Base-by-base conservation (phyloP, 2,888 invertebrate genomes). In the Ornithoptera priamus region DNA sequence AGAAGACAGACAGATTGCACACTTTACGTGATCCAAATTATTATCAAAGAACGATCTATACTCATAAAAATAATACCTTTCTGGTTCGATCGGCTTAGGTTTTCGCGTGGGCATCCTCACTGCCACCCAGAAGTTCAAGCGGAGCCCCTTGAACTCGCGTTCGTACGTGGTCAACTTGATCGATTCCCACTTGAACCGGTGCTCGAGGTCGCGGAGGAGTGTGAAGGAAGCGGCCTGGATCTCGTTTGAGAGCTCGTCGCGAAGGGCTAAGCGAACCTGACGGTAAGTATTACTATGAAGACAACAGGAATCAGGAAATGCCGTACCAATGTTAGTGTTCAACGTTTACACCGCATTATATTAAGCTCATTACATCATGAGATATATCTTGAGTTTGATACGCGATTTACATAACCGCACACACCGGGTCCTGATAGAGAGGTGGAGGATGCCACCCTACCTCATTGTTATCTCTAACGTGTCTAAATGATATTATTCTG, bases 221-320 rank as follows among this genome's bases (percentile, higher is more conserved):
- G 82, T 79, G 79, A 90, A 93, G 0, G 93, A 92, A 0, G 92
- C 90, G 58, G 83, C 80, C 74, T 92, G 86, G 15, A 93, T 89
- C 0, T 92, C 88, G 7, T 79, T 73, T 0, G 87, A 81, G 0
- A 93, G 80, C 63, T 93, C 89, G 0, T 81, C 80, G 10, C 93
- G 79, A 0, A 93, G 79, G 0, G 77, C 83, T 36, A 85, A 22
- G 0, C 92, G 87, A 0, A 90, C 82, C 93, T 93, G 73, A 8
- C 36, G 39, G 30, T 15, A 22, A 20, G 58, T 24, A 57, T 57
- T 20, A n/a, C 4, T 3, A 3, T 5, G 3, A 30, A 30, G 39
- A 39, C 8, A 7, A 39, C 10, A 39, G 39, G 39, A 39, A 8
- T 10, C 8, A 39, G 8, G 39, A 10, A 7, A 39, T 8, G 39